Evolutionary conservation across 2,113 vertebrate species (phyloP).

Genomic region (Brachyhypopomus occidentalis): DNA sequence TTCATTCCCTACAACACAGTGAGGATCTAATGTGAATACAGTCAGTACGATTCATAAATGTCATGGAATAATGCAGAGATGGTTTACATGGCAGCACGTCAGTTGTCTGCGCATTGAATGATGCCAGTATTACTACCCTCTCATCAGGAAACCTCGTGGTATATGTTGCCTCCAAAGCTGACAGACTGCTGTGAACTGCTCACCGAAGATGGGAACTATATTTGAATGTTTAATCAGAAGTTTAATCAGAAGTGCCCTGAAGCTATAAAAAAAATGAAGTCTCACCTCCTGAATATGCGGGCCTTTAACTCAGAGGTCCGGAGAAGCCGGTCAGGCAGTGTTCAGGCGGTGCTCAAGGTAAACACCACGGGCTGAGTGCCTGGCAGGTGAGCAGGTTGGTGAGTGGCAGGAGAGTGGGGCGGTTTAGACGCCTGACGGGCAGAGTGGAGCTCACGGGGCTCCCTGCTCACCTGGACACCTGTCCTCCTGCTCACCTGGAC

Average conservation of each 20-base stretch:
- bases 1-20: too few relatives aligned
- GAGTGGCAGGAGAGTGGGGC: background rate
- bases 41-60: too few relatives aligned
- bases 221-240: constrained; percentile 27
- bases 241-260: constrained; percentile 23
- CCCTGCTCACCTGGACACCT: too few relatives aligned
- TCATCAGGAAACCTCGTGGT: background rate
- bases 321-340: background rate
- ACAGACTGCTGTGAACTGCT: constrained; percentile 8
- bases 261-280: constrained; percentile 30
- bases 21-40: too few relatives aligned
- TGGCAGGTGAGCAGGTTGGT: background rate
- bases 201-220: constrained; percentile 30
- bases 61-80: too few relatives aligned
- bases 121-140: background rate
- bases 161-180: background rate
- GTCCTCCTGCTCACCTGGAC: too few relatives aligned
- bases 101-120: background rate
- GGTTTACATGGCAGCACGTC: too few relatives aligned
- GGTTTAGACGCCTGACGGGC: background rate
- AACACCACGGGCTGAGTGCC: constrained; percentile 32
- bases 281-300: constrained; percentile 6
- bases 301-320: background rate
- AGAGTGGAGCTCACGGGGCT: background rate
- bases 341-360: background rate